These are phyloP conservation scores for Spialia ferax DNA, from an alignment of 2,888 invertebrate species.

Conservation along the genomic window DNA sequence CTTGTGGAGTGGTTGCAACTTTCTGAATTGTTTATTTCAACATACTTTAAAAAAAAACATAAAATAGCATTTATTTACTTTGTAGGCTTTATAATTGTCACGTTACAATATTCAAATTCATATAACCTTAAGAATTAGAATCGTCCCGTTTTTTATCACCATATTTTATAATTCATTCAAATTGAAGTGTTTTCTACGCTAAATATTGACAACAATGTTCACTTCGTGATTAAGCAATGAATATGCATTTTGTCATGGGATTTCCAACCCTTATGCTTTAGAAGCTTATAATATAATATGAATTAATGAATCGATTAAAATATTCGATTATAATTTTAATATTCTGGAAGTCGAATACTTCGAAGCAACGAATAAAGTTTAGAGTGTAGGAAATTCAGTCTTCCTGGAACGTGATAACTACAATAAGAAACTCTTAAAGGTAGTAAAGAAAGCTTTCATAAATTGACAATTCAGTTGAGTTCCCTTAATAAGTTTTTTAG, in stretches of 20 bases:
- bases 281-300: slow-evolving; percentile 34
- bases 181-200: slow-evolving; percentile 29
- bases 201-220: slow-evolving; percentile 21
- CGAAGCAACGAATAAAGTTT: slow-evolving; percentile 12
- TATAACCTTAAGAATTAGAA: not conserved
- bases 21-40: no score
- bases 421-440: slow-evolving; percentile 37
- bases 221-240: slow-evolving; percentile 34
- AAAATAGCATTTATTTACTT: not conserved
- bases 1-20: not conserved
- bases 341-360: not conserved
- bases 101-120: not conserved
- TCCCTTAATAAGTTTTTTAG: not conserved
- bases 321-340: slow-evolving; percentile 4
- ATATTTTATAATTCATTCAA: slow-evolving; percentile 1
- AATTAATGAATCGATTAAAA: slow-evolving; percentile 4
- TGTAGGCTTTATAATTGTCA: not conserved
- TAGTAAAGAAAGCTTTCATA: slow-evolving; percentile 44
- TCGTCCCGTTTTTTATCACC: slow-evolving; percentile 5
- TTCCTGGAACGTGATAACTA: slow-evolving; percentile 55
- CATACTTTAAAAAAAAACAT: not conserved
- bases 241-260: slow-evolving; percentile 25
- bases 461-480: slow-evolving; percentile 47
- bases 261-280: slow-evolving; percentile 32
- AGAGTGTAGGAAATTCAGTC: slow-evolving; percentile 49